These are phyloP conservation scores for Ashinkailepas kermadecensis DNA, from an alignment of 2,888 invertebrate species.

Conservation along the genomic window DNA sequence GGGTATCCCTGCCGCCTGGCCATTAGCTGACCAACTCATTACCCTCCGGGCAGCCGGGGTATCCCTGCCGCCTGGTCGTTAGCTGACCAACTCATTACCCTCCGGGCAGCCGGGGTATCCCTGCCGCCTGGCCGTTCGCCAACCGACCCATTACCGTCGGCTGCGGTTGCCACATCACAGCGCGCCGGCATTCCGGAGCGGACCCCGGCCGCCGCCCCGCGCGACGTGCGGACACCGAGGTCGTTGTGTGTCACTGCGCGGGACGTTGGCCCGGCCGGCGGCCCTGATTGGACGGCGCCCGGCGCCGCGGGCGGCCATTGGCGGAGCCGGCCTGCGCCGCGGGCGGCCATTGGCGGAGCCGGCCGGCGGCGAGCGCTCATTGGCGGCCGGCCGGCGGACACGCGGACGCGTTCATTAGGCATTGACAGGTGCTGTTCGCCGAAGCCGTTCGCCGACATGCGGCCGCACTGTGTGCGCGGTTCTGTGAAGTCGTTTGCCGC, in stretches of 20 bases:
- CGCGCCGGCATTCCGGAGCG: neutral
- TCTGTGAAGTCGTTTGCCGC: too few relatives aligned
- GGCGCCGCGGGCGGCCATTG: neutral
- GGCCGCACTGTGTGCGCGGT: too few relatives aligned
- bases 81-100: neutral
- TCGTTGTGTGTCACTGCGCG: neutral
- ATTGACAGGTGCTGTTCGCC: neutral
- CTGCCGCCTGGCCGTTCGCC: neutral
- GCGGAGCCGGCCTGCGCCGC: neutral
- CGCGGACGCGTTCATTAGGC: neutral
- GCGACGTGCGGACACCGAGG: neutral
- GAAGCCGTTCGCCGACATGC: neutral
- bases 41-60: neutral
- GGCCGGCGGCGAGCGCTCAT: too few relatives aligned
- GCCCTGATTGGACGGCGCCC: neutral
- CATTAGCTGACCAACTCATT: neutral
- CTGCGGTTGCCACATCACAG: neutral
- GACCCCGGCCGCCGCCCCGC: neutral
- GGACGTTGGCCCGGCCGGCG: neutral
- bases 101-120: neutral
- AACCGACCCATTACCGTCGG: neutral
- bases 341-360: too few relatives aligned
- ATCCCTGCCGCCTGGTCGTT: neutral
- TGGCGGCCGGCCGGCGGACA: too few relatives aligned
- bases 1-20: neutral